Conservation (phyloP, 2,113 vertebrate species). For the pig (Sus scrofa) region DNA sequence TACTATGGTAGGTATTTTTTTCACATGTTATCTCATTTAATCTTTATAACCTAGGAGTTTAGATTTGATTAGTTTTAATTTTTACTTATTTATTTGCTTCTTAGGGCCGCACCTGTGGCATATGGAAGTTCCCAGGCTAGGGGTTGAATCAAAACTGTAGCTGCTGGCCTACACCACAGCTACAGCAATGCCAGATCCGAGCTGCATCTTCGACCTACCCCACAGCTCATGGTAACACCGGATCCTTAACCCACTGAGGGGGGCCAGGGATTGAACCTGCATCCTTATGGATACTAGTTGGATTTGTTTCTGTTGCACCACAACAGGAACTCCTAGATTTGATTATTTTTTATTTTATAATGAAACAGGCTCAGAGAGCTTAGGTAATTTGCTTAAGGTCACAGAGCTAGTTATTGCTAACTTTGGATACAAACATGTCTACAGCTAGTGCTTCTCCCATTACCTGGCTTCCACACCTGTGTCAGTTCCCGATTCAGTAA, state of each 20-base stretch:
- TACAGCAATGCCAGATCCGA: too few relatives aligned
- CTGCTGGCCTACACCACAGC: too few relatives aligned
- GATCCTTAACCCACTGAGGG: too few relatives aligned
- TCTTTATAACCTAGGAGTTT: background rate
- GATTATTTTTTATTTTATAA: background rate
- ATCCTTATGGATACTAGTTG: too few relatives aligned
- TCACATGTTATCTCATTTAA: background rate
- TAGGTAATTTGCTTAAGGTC: background rate
- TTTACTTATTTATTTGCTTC: background rate
- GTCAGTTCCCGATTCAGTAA: background rate
- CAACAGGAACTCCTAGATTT: background rate
- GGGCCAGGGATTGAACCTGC: too few relatives aligned
- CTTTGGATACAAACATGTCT: background rate
- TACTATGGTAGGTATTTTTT: background rate
- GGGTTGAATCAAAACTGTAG: too few relatives aligned
- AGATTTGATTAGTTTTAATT: constrained; percentile 33
- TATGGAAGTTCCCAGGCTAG: too few relatives aligned
- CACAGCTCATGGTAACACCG: too few relatives aligned
- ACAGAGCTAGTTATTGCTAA: background rate
- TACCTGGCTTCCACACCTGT: background rate
- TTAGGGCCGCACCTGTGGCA: too few relatives aligned
- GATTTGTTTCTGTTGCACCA: too few relatives aligned
- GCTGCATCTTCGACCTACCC: too few relatives aligned
- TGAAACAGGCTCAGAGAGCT: constrained; percentile 35
- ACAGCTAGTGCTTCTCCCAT: background rate